Evolutionary conservation across 2,888 invertebrate genomes (phyloP).

Genomic region (Pristionchus maxplancki): DNA sequence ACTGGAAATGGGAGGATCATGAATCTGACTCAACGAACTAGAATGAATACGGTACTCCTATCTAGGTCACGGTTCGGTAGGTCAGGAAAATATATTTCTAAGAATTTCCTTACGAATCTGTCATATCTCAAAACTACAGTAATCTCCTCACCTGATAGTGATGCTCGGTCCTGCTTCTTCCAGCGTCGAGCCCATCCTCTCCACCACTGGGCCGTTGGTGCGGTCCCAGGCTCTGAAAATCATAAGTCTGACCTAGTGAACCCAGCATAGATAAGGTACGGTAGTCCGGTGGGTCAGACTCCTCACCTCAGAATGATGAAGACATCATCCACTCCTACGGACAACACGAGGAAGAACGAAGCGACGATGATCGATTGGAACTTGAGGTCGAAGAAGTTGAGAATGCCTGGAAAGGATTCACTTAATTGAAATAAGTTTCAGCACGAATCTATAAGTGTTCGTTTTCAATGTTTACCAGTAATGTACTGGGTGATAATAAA

Average conservation of each 20-base stretch:
- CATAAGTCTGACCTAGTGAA: not conserved
- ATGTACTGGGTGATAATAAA: no score
- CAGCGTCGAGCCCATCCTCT: constrained; percentile 67
- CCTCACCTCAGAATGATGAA: constrained; percentile 63
- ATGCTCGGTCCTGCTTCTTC: constrained; percentile 75
- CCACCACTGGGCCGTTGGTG: constrained; percentile 53
- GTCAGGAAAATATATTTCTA: no score
- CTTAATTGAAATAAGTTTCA: no score
- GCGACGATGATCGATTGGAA: constrained; percentile 75
- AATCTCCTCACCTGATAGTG: constrained; percentile 67
- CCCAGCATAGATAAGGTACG: not conserved
- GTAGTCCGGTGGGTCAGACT: not conserved
- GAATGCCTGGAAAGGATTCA: constrained; percentile 59
- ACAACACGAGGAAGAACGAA: constrained; percentile 73
- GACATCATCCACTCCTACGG: constrained; percentile 75
- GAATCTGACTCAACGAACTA: not conserved
- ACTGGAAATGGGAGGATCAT: constrained; percentile 67
- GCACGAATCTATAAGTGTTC: no score
- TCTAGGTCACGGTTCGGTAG: no score
- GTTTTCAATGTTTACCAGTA: no score
- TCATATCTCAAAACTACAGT: no score
- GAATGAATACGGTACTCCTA: no score
- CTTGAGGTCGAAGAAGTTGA: constrained; percentile 62
- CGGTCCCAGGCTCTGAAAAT: constrained; percentile 40
- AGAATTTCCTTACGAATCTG: no score